Evolutionary conservation across 2,113 vertebrate genomes (phyloP).

Genomic region (Dendrocopos noguchii): DNA sequence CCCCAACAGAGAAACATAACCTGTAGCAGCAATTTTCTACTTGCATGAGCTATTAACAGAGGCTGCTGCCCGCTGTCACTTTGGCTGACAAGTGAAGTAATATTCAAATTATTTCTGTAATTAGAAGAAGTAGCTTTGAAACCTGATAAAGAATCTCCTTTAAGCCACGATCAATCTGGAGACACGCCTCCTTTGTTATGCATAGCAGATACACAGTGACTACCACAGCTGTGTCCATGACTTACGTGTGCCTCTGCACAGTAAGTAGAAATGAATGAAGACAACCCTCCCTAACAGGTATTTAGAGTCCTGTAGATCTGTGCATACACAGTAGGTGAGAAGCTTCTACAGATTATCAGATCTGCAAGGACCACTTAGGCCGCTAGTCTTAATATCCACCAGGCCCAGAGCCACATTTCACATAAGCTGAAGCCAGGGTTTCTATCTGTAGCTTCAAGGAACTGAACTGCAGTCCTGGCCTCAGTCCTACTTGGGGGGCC

Average conservation of each 20-base stretch:
- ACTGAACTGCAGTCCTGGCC: not conserved
- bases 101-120: not conserved
- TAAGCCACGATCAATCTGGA: not conserved
- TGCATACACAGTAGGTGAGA: accelerated
- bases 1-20: not conserved
- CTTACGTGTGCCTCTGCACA: not conserved
- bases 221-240: not conserved
- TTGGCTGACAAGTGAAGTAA: not conserved
- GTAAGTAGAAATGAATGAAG: not conserved
- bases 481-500: not conserved
- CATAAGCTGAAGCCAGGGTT: not conserved
- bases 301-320: not conserved
- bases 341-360: not conserved
- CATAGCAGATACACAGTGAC: not conserved
- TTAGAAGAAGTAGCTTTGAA: not conserved
- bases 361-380: not conserved
- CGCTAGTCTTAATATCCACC: not conserved
- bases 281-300: not conserved
- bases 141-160: not conserved
- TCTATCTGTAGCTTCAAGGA: not conserved
- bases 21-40: not conserved
- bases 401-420: not conserved
- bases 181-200: not conserved
- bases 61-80: not conserved
- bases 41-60: not conserved